A percentile compares a stretch with the other conserved stretches of the same genome.
phyloP scores from a whole-genome alignment of 2,797 vertebrate genomes.

The Chrosomus eos region DNA sequence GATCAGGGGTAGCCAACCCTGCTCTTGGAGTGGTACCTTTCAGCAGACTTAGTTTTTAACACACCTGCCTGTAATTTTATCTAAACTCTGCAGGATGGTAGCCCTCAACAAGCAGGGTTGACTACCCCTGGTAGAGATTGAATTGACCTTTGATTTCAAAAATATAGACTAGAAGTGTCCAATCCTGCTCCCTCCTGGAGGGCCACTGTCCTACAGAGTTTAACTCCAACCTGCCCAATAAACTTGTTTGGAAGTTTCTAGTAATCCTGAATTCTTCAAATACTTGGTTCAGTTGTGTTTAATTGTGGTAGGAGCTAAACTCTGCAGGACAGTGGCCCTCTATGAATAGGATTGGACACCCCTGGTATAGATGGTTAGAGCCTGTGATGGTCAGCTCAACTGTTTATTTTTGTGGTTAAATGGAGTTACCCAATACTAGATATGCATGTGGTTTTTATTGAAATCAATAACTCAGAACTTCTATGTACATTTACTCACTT shows the following conservation, averaged over 20 bases:
- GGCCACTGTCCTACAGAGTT: background rate
- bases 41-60: background rate
- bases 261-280: background rate
- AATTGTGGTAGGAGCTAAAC: background rate
- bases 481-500: background rate
- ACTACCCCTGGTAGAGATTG: background rate
- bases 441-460: conserved; percentile 20
- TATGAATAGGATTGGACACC: background rate
- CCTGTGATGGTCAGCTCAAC: background rate
- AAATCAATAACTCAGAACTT: background rate
- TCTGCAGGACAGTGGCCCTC: background rate
- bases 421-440: background rate
- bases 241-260: background rate
- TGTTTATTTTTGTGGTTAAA: background rate
- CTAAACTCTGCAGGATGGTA: conserved; percentile 1
- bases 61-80: background rate
- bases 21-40: background rate
- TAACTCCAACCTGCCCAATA: background rate
- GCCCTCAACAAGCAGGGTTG: background rate
- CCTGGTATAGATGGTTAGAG: background rate
- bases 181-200: background rate
- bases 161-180: background rate
- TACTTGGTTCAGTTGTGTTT: background rate
- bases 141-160: background rate
- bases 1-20: background rate